Conservation (phyloP, 2,888 invertebrate genomes). For the Erebia aethiops region DNA sequence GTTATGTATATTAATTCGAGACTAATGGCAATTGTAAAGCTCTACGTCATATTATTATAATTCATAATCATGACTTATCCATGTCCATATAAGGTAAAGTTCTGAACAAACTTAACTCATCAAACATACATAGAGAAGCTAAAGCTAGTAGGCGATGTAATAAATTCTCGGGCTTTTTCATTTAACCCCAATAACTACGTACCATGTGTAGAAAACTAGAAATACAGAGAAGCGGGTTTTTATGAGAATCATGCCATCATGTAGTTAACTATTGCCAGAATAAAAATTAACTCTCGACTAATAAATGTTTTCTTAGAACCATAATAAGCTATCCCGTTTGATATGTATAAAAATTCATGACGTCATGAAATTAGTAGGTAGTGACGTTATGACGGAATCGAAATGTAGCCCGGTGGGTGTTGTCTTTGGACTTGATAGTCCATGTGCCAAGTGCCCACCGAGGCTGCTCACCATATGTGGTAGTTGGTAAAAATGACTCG, state of each 20-base stretch:
- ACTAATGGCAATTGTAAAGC: background rate
- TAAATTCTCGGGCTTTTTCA: background rate
- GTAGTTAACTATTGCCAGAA: background rate
- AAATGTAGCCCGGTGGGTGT: background rate
- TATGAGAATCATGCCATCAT: background rate
- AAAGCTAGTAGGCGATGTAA: background rate
- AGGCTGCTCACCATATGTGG: conserved; percentile 18
- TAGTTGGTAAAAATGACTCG: conserved; percentile 17
- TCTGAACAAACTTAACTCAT: background rate
- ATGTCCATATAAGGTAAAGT: background rate
- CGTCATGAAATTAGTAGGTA: conserved; percentile 10
- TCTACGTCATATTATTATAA: background rate
- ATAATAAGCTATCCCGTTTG: background rate
- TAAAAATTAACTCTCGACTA: background rate
- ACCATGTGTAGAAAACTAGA: background rate
- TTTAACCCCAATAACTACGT: background rate
- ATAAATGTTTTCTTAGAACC: conserved; percentile 8
- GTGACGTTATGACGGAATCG: background rate
- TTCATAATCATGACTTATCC: background rate
- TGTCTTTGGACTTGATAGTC: background rate
- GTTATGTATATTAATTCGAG: background rate
- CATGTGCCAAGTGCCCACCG: background rate
- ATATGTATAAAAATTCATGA: conserved; percentile 26
- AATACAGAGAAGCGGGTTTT: background rate
- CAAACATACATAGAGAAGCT: background rate